A percentile compares a stretch with the other conserved stretches of the same genome.
phyloP scores from a whole-genome alignment of 1,140 invertebrate genomes.

The Pogonomyrmex barbatus region DNA sequence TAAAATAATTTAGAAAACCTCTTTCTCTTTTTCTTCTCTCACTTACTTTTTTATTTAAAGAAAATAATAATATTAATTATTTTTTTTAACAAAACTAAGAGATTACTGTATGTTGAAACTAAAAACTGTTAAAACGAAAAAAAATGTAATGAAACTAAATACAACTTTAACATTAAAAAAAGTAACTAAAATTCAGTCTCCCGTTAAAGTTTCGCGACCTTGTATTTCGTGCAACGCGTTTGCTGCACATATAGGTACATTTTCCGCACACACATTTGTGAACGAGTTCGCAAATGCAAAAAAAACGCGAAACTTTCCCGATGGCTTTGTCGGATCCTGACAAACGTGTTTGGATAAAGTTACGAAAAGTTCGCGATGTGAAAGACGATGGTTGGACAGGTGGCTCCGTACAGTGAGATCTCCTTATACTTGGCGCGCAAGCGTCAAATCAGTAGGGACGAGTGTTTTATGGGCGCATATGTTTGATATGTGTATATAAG shows the following conservation, averaged over 20 bases:
- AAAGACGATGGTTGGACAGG: slow-evolving; percentile 56
- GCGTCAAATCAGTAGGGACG: slow-evolving; percentile 20
- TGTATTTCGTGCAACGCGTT: background rate
- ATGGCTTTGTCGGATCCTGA: slow-evolving; percentile 5
- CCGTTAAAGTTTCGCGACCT: background rate
- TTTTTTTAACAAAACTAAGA: background rate
- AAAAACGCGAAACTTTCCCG: background rate
- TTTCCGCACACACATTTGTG: background rate
- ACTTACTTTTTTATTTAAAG: no score
- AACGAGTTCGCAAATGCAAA: background rate
- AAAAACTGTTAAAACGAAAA: background rate
- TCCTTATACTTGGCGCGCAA: slow-evolving; percentile 1
- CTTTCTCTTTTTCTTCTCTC: no score
- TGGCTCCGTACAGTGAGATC: slow-evolving; percentile 71
- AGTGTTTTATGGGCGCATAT: slow-evolving; percentile 16
- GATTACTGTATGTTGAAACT: background rate
- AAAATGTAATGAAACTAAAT: background rate
- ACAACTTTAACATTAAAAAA: background rate
- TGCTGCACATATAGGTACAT: background rate
- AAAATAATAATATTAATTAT: background rate
- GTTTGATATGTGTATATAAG: background rate
- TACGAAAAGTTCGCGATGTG: slow-evolving; percentile 12
- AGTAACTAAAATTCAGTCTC: background rate
- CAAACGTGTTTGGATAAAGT: slow-evolving; percentile 16
- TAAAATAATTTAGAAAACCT: no score